Conservation (phyloP, 2,888 invertebrate species). For the Erebia ligea region DNA sequence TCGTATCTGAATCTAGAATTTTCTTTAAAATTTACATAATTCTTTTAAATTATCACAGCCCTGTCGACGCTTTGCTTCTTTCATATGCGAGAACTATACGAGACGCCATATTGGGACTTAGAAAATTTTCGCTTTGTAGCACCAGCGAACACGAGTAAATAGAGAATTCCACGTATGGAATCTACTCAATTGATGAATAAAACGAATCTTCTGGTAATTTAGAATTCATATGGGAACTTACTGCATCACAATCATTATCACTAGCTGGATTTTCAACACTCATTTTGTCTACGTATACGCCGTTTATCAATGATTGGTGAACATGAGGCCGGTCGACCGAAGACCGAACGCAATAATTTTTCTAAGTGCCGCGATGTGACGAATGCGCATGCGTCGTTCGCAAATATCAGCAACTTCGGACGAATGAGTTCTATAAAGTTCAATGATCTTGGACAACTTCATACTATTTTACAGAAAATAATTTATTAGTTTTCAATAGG, state of each 20-base stretch:
- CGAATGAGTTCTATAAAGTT: slow-evolving; percentile 48
- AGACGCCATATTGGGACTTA: slow-evolving; percentile 96
- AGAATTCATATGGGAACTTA: slow-evolving; percentile 76
- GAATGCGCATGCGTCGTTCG: slow-evolving; percentile 84
- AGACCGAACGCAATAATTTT: slow-evolving; percentile 55
- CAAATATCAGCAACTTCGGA: slow-evolving; percentile 58
- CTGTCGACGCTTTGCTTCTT: slow-evolving; percentile 68
- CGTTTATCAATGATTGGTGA: slow-evolving; percentile 62
- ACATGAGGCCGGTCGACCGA: slow-evolving; percentile 67
- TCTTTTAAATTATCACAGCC: slow-evolving; percentile 30
- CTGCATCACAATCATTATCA: slow-evolving; percentile 83
- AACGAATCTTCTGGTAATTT: slow-evolving; percentile 44
- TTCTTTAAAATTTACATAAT: slow-evolving; percentile 27
- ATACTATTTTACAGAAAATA: slow-evolving; percentile 3
- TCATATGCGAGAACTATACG: slow-evolving; percentile 84
- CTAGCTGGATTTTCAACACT: slow-evolving; percentile 85
- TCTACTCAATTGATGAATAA: slow-evolving; percentile 33
- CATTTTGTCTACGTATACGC: slow-evolving; percentile 84
- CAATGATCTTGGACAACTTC: slow-evolving; percentile 52
- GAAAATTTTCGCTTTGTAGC: slow-evolving; percentile 80
- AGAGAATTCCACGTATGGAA: slow-evolving; percentile 47
- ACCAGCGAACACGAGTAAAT: slow-evolving; percentile 80
- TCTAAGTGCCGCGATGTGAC: slow-evolving; percentile 84
- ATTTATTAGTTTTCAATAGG: too few relatives aligned
- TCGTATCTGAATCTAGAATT: neutral